Conservation (phyloP, 2,888 invertebrate species). For the Ophion ventricosus region DNA sequence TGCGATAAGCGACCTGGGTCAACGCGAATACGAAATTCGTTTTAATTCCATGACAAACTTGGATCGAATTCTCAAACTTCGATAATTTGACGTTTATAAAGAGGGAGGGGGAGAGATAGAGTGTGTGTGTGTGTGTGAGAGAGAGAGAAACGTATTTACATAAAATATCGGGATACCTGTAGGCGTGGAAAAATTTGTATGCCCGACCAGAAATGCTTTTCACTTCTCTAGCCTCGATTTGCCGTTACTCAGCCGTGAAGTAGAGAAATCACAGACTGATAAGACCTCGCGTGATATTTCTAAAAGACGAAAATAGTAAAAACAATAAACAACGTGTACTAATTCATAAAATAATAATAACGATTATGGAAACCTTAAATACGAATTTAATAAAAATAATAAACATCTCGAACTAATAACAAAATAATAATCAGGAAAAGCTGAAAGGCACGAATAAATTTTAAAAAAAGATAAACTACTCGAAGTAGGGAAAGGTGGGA, state of each 20-base stretch:
- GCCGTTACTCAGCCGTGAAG: conserved; percentile 19
- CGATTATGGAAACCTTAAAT: not conserved
- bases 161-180: conserved; percentile 9
- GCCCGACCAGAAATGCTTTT: not conserved
- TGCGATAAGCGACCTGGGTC: not conserved
- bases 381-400: too few relatives aligned
- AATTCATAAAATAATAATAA: not conserved
- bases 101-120: not conserved
- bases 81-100: not conserved
- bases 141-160: not conserved
- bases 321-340: not conserved
- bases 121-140: not conserved
- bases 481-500: too few relatives aligned
- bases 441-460: too few relatives aligned
- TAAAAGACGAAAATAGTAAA: not conserved
- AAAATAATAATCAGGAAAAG: not conserved
- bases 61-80: not conserved
- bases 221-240: not conserved
- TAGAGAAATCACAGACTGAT: conserved; percentile 22
- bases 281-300: not conserved
- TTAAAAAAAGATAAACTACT: too few relatives aligned
- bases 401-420: not conserved
- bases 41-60: not conserved
- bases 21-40: not conserved
- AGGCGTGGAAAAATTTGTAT: conserved; percentile 13